Evolutionary conservation across 1,140 invertebrate genomes (phyloP).

Genomic region (Apis cerana): DNA sequence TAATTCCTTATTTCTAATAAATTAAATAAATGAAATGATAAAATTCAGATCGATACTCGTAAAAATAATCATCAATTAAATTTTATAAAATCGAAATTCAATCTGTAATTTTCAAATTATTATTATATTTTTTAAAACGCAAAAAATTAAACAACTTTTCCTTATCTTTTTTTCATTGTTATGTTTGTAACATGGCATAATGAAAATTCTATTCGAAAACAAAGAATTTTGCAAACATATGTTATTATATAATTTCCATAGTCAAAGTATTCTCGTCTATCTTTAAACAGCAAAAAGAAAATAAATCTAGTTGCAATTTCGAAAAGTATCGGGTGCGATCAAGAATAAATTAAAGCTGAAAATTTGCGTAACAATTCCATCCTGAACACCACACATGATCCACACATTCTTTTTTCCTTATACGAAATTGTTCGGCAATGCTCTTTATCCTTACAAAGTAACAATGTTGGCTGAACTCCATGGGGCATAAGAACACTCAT

Average conservation of each 20-base stretch:
- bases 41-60: too few species aligned
- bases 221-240: background rate
- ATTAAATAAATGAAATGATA: too few species aligned
- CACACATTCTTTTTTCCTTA: background rate
- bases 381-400: too few species aligned
- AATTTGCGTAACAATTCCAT: background rate
- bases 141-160: too few species aligned
- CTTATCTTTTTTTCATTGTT: too few species aligned
- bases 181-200: background rate
- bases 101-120: too few species aligned
- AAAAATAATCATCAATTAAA: too few species aligned
- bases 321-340: background rate
- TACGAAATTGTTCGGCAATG: constrained; percentile 23
- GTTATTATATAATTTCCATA: background rate
- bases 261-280: background rate
- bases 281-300: background rate
- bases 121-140: too few species aligned
- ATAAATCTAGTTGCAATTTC: background rate
- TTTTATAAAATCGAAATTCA: too few species aligned
- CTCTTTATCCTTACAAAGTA: constrained; percentile 48
- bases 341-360: background rate
- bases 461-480: constrained; percentile 34
- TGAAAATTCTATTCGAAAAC: background rate
- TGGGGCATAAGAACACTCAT: constrained; percentile 50
- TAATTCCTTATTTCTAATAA: too few species aligned